phyloP scores from a whole-genome alignment of 1,140 invertebrate species.

The Acromyrmex heyeri region DNA sequence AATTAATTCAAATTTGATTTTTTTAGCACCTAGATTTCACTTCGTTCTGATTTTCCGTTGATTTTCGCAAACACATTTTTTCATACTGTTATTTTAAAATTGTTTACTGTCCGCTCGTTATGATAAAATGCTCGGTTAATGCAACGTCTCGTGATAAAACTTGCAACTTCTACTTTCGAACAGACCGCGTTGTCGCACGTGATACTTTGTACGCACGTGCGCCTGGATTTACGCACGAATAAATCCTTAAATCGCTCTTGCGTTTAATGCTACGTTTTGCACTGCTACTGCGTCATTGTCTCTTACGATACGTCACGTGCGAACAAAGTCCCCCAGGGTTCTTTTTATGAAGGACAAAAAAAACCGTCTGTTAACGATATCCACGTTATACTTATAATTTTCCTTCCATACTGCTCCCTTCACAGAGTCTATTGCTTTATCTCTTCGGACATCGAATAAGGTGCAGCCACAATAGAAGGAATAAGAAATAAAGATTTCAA shows the following conservation, averaged over 20 bases:
- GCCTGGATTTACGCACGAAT: constrained; percentile 61
- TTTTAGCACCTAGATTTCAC: not conserved
- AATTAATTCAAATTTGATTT: not conserved
- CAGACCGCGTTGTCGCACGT: constrained; percentile 26
- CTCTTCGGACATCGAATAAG: not conserved
- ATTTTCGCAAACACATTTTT: constrained; percentile 34
- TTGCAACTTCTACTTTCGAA: constrained; percentile 46
- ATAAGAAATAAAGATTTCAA: no score
- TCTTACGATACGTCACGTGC: constrained; percentile 34
- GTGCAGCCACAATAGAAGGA: no score
- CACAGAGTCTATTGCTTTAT: not conserved
- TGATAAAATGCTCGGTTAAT: constrained; percentile 27
- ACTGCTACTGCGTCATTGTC: constrained; percentile 27
- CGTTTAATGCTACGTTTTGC: constrained; percentile 47
- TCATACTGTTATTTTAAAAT: no score
- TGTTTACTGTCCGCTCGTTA: not conserved
- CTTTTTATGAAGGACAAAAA: not conserved
- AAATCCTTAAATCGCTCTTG: constrained; percentile 48
- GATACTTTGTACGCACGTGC: constrained; percentile 39
- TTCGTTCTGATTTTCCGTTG: not conserved
- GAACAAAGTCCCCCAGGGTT: not conserved
- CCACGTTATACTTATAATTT: not conserved
- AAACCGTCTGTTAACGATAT: not conserved
- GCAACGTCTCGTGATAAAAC: constrained; percentile 45
- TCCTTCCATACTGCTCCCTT: not conserved